Base-by-base conservation (phyloP, 2,113 vertebrate genomes). In the Megaceryle maxima region DNA sequence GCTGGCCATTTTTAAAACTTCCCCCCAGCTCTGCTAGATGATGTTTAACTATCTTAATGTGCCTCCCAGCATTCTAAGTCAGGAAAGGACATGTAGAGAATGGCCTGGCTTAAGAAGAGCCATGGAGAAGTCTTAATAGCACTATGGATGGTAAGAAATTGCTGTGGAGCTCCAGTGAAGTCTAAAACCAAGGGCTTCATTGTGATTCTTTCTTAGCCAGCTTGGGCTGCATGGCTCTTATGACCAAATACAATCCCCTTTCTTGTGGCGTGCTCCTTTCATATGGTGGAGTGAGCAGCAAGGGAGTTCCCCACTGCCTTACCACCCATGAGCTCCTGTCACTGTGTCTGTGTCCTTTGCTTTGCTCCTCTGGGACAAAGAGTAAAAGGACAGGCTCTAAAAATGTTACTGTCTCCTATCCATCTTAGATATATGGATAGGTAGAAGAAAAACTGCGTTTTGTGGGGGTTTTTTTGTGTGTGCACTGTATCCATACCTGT, bases 161-260 rank as follows among this genome's bases (percentile, higher is more conserved):
- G 6, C 10, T 1, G 1, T 43, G 24, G 31, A 78, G 37, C 41
- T 82, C 48, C 13, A 9, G 26, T 26, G 24, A 80, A 8, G 44
- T 64, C 25, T 20, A 64, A 68, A 95, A 14, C 5, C 12, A 56
- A 46, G 35, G 14, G 9, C 9, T 73, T 1, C 13, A 14, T 1
- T 37, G 28, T 56, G 20, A 11, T 33, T 60, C 7, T 43, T 69
- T 24, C 51, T 21, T 33, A 77, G 66, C 6, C 24, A 39, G 8
- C 43, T 6, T 29, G 14, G 33, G 5, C 22, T 64, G 19, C 2
- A 1, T 31, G 31, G 33, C 5, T 77, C 6, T 74, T 6, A 1
- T 0, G 6, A 33, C 14, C 1, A 2, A 60, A 57, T 5, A 6
- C 1, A 3, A 3, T 80, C 37, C 7, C 24, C 3, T 64, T 86